Evolutionary conservation across 2,113 vertebrate species (phyloP).

Genomic region (Nothoprocta pentlandii): DNA sequence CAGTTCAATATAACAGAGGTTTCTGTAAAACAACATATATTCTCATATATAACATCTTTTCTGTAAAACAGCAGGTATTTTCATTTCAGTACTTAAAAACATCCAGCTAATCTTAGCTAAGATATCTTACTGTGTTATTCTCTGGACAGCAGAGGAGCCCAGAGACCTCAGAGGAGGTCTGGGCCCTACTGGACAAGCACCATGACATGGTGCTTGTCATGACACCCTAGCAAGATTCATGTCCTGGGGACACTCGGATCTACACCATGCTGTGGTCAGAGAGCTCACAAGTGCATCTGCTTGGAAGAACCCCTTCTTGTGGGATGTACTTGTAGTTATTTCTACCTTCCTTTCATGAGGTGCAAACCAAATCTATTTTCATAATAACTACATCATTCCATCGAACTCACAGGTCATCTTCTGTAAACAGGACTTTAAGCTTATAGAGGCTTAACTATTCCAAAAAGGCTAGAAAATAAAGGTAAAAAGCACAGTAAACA

Average conservation of each 20-base stretch:
- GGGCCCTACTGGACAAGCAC: background rate
- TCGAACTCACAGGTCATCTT: background rate
- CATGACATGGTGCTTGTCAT: no score
- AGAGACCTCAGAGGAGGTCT: background rate
- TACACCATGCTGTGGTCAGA: background rate
- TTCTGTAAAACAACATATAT: background rate
- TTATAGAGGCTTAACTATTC: background rate
- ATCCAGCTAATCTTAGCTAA: background rate
- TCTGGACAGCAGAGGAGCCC: background rate
- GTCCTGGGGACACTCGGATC: background rate
- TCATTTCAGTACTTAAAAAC: background rate
- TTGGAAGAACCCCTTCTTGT: background rate
- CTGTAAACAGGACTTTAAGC: background rate
- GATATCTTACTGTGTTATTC: background rate
- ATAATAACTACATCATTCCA: background rate
- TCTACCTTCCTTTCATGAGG: background rate
- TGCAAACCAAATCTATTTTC: background rate
- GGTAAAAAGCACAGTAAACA: background rate
- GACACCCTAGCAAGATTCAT: background rate
- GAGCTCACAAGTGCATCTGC: background rate
- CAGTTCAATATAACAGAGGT: background rate
- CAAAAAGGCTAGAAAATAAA: background rate
- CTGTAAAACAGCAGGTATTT: background rate
- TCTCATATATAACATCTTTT: background rate
- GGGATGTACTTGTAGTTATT: background rate